phyloP scores from a whole-genome alignment of 1,140 invertebrate genomes.

The Notospermus geniculatus region DNA sequence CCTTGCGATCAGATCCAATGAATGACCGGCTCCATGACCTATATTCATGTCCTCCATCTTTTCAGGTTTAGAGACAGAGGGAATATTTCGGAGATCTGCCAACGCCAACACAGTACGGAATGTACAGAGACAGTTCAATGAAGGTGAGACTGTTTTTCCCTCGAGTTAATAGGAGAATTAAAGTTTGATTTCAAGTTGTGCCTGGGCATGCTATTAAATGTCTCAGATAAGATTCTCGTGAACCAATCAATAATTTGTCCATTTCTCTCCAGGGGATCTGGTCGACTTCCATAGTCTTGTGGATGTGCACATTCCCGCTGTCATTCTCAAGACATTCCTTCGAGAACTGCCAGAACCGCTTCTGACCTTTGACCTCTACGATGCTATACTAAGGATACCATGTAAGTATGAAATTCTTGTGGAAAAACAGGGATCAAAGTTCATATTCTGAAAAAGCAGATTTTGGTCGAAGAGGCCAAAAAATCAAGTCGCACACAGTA shows the following conservation, averaged over 20 bases:
- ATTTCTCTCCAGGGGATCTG: conserved; percentile 34
- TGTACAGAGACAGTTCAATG: conserved; percentile 80
- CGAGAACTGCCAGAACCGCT: conserved; percentile 90
- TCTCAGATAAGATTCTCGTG: no score
- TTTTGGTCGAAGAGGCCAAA: no score
- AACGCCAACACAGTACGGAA: conserved; percentile 79
- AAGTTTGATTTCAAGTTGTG: background rate
- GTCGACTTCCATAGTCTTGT: conserved; percentile 71
- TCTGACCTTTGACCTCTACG: conserved; percentile 90
- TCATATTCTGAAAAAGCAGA: no score
- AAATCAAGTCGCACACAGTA: no score
- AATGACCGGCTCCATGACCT: background rate
- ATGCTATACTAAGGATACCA: conserved; percentile 89
- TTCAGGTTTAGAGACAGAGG: conserved; percentile 92
- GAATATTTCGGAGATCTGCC: conserved; percentile 89
- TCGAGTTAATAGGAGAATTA: no score
- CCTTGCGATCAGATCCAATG: no score
- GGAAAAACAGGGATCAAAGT: no score
- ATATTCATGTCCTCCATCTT: no score
- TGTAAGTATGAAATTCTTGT: conserved; percentile 64
- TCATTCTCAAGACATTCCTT: conserved; percentile 91
- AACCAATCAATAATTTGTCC: background rate
- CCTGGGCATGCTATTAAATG: no score
- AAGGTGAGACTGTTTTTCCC: conserved; percentile 66
- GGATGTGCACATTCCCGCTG: conserved; percentile 88